Evolutionary conservation across 2,113 vertebrate species (phyloP).

Genomic region (Scortum barcoo): DNA sequence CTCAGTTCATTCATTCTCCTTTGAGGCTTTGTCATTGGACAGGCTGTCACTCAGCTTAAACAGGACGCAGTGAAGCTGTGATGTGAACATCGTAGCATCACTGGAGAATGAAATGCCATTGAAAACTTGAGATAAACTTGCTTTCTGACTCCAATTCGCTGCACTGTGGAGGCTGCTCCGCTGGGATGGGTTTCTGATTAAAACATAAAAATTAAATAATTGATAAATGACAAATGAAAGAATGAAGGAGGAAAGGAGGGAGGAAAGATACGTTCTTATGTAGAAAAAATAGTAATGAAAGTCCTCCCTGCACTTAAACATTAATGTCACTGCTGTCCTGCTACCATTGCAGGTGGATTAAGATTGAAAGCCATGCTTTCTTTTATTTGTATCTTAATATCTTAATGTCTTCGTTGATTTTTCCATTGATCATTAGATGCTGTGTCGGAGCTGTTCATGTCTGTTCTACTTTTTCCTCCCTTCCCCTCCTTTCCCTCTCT

Average conservation of each 20-base stretch:
- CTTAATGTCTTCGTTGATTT: not conserved
- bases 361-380: not conserved
- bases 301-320: not conserved
- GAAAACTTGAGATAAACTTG: constrained; percentile 7
- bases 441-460: not conserved
- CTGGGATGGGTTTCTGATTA: constrained; percentile 38
- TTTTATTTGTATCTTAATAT: not conserved
- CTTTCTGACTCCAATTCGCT: not conserved
- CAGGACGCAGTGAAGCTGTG: not conserved
- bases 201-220: constrained; percentile 43
- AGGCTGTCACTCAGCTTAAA: not conserved
- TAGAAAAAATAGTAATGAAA: not conserved
- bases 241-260: not conserved
- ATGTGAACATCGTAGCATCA: not conserved
- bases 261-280: not conserved
- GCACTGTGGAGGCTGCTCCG: constrained; percentile 5
- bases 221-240: constrained; percentile 29
- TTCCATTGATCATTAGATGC: constrained; percentile 1
- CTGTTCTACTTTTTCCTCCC: not conserved
- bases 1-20: constrained; percentile 10
- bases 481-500: not conserved
- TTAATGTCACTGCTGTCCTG: not conserved
- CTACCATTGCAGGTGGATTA: not conserved
- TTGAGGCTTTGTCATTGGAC: not conserved
- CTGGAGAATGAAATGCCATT: not conserved